Percentiles rank a stretch among this genome's conserved stretches.
phyloP scores from a whole-genome alignment of 2,797 vertebrate species.

The Oreochromis mossambicus region DNA sequence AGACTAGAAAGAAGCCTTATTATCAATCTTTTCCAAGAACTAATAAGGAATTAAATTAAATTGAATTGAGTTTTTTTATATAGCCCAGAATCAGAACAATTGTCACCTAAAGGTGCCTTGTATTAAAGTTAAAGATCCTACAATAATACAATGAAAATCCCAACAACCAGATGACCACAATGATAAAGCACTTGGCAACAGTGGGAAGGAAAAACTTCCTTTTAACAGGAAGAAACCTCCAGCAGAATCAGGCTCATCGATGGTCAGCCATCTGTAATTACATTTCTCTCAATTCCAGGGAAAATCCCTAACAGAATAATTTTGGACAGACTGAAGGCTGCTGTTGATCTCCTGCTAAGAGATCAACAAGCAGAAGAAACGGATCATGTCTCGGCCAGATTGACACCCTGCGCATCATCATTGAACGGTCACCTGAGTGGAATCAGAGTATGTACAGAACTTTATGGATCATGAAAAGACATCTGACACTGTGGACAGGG shows the following conservation, averaged over 20 bases:
- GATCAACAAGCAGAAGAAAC: not conserved
- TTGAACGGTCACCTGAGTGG: not conserved
- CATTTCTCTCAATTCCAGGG: not conserved
- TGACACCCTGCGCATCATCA: not conserved
- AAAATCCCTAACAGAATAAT: not conserved
- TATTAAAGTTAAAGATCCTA: not conserved
- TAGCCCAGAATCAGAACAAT: not conserved
- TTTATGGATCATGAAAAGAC: not conserved
- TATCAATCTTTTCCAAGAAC: not conserved
- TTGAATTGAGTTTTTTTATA: fast-evolving
- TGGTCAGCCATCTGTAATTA: not conserved
- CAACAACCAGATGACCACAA: not conserved
- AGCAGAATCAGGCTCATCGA: not conserved
- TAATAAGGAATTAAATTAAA: not conserved
- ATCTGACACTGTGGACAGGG: fast-evolving
- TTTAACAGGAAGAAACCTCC: not conserved
- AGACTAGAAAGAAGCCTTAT: not conserved
- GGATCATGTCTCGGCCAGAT: not conserved
- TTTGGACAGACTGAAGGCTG: not conserved
- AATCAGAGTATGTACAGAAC: not conserved
- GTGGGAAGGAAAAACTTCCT: not conserved
- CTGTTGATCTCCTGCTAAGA: not conserved
- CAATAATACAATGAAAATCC: not conserved
- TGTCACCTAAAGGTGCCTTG: fast-evolving
- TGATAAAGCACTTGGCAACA: not conserved